A percentile compares a stretch with the other conserved stretches of the same genome.
These are phyloP conservation scores for Macroglossus sobrinus DNA, from an alignment of 2,113 vertebrate species.

Conservation along the genomic window DNA sequence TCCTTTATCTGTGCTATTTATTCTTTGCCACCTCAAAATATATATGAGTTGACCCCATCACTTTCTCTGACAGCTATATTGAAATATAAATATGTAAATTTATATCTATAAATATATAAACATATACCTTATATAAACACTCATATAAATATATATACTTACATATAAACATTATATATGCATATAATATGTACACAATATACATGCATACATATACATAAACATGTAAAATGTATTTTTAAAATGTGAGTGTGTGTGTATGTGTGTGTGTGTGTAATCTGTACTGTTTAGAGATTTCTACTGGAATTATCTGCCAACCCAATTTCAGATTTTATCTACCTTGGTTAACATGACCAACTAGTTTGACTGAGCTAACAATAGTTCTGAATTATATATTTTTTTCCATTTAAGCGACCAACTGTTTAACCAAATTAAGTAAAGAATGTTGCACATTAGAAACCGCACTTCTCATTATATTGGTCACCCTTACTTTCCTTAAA, in stretches of 20 bases:
- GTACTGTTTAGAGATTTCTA: not conserved
- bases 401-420: conserved; percentile 1
- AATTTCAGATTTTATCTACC: not conserved
- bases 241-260: too few relatives aligned
- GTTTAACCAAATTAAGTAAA: conserved; percentile 48
- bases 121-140: not conserved
- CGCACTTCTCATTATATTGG: not conserved
- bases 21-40: conserved; percentile 24
- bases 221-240: not conserved
- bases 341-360: conserved; percentile 32
- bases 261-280: not conserved
- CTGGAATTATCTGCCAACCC: not conserved
- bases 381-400: not conserved
- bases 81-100: not conserved
- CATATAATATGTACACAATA: not conserved
- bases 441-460: not conserved
- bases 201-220: not conserved
- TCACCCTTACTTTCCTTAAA: not conserved
- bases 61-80: not conserved
- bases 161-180: not conserved
- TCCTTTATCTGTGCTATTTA: conserved; percentile 1
- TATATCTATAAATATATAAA: not conserved
- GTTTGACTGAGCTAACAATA: conserved; percentile 19
- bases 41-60: not conserved
- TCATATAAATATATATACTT: not conserved